These are phyloP conservation scores for Morpho achilles DNA, from an alignment of 2,888 invertebrate species.

Conservation along the genomic window DNA sequence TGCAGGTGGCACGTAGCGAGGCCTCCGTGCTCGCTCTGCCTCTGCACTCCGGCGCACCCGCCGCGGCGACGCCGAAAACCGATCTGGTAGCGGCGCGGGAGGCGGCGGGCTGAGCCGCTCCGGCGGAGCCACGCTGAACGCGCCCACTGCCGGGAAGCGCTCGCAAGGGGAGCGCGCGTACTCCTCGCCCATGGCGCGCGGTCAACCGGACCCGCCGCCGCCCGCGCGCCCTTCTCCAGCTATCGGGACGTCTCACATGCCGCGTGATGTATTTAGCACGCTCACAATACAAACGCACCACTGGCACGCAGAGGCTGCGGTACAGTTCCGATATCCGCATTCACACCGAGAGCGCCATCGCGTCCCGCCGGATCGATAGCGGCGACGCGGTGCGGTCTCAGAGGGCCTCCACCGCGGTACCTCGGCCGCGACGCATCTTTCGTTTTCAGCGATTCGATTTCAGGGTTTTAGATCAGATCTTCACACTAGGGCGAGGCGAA, in stretches of 20 bases:
- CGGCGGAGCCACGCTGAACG: slow-evolving; percentile 82
- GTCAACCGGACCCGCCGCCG: slow-evolving; percentile 72
- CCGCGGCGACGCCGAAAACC: slow-evolving; percentile 77
- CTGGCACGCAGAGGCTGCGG: slow-evolving; percentile 58
- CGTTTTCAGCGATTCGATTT: slow-evolving; percentile 39
- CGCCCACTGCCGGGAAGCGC: slow-evolving; percentile 76
- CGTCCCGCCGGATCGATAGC: slow-evolving; percentile 70
- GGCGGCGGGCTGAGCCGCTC: slow-evolving; percentile 82
- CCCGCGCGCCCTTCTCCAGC: slow-evolving; percentile 65
- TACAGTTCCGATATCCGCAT: slow-evolving; percentile 72
- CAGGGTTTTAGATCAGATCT: slow-evolving; percentile 52
- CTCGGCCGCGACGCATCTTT: slow-evolving; percentile 57
- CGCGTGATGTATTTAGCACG: slow-evolving; percentile 62
- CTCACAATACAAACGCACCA: slow-evolving; percentile 57
- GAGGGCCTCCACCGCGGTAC: slow-evolving; percentile 57
- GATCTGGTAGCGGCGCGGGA: slow-evolving; percentile 81
- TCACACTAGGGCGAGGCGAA: slow-evolving; percentile 74
- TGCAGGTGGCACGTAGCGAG: slow-evolving; percentile 82
- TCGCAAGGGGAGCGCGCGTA: slow-evolving; percentile 77
- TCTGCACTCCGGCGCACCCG: slow-evolving; percentile 83
- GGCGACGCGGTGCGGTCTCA: slow-evolving; percentile 68
- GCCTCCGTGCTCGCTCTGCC: slow-evolving; percentile 81
- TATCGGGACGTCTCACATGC: slow-evolving; percentile 69
- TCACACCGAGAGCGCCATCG: slow-evolving; percentile 73
- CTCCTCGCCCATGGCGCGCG: slow-evolving; percentile 77